Evolutionary conservation across 2,113 vertebrate genomes (phyloP).

Genomic region (Cyphomyrus discorhynchus): DNA sequence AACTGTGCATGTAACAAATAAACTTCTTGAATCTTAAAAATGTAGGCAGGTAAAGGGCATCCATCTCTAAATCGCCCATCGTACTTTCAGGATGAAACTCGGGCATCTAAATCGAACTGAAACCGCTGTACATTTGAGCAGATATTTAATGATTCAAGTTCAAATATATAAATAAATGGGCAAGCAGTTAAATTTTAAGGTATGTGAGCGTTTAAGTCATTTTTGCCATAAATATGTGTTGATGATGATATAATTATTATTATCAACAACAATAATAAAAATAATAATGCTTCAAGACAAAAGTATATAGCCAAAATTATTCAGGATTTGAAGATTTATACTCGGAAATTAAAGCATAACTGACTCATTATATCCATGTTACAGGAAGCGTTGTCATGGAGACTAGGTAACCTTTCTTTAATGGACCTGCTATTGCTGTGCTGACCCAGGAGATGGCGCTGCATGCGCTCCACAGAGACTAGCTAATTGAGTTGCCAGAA

Average conservation of each 20-base stretch:
- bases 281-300: neutral
- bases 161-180: neutral
- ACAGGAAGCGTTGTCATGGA: constrained; percentile 4
- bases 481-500: constrained; percentile 2
- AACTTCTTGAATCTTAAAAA: no score
- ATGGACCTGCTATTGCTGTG: neutral
- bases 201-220: neutral
- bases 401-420: neutral
- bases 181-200: neutral
- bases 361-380: neutral
- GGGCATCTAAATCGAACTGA: neutral
- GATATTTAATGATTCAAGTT: neutral
- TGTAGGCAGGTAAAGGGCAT: neutral
- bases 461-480: neutral
- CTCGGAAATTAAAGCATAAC: neutral
- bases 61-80: neutral
- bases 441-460: neutral
- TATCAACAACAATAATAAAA: neutral
- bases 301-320: neutral
- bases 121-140: neutral
- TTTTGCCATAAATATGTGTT: neutral
- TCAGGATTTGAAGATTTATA: neutral
- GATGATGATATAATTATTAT: neutral
- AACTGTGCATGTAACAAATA: no score
- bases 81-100: neutral